Evolutionary conservation across 1,140 invertebrate genomes (phyloP).

Genomic region (Scaptomyza hsui): DNA sequence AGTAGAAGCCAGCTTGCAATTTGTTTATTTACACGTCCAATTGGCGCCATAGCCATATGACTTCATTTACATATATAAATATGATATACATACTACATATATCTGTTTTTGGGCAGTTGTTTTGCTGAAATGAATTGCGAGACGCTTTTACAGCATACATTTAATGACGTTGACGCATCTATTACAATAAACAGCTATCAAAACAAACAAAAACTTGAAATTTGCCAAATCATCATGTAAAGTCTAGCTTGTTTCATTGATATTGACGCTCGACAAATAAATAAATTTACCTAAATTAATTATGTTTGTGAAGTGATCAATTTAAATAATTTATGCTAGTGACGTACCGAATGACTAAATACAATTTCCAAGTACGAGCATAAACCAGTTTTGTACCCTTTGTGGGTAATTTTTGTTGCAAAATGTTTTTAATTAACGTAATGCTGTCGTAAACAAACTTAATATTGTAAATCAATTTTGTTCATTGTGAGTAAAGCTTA

Average conservation of each 20-base stretch:
- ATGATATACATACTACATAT: constrained; percentile 1
- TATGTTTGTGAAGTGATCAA: neutral
- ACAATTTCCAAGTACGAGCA: neutral
- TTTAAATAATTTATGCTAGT: constrained; percentile 9
- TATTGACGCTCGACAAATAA: neutral
- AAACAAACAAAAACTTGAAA: constrained; percentile 1
- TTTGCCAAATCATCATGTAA: constrained; percentile 23
- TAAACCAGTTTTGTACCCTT: constrained; percentile 16
- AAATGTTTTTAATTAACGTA: neutral
- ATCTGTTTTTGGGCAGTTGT: constrained; percentile 3
- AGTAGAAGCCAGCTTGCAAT: constrained; percentile 40
- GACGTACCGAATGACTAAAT: constrained; percentile 13
- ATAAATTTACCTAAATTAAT: constrained; percentile 33
- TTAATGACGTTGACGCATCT: constrained; percentile 5
- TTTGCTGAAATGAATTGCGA: constrained; percentile 52
- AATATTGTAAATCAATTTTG: too few species aligned
- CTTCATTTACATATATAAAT: constrained; percentile 41
- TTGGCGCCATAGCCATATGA: constrained; percentile 67
- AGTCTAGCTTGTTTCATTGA: constrained; percentile 13
- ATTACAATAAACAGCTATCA: constrained; percentile 7
- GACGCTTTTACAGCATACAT: constrained; percentile 46
- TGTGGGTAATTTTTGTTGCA: neutral
- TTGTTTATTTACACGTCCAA: constrained; percentile 69
- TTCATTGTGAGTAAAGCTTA: too few species aligned
- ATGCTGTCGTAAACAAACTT: neutral